phyloP scores from a whole-genome alignment of 1,140 invertebrate species.

The Rhopalosiphum padi region DNA sequence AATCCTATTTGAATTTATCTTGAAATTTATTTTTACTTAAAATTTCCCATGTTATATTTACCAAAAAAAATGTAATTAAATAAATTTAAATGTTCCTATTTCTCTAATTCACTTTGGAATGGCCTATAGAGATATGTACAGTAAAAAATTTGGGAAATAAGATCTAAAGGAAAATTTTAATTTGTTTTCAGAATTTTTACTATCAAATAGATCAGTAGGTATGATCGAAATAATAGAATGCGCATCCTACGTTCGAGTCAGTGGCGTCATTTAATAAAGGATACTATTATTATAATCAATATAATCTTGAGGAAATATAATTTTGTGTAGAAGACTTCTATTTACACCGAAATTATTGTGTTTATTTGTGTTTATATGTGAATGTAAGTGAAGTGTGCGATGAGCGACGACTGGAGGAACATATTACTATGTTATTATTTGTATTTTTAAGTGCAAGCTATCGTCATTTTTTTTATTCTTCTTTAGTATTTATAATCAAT shows the following conservation, averaged over 20 bases:
- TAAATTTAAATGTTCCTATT: background rate
- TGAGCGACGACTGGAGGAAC: background rate
- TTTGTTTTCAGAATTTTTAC: background rate
- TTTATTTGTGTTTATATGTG: background rate
- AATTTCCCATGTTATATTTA: background rate
- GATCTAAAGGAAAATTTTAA: background rate
- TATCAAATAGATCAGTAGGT: too few species aligned
- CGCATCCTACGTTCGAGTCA: too few species aligned
- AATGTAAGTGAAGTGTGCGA: background rate
- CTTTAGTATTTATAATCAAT: background rate
- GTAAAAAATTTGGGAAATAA: background rate
- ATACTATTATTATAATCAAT: background rate
- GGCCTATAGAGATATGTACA: background rate
- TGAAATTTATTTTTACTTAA: background rate
- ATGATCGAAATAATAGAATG: too few species aligned
- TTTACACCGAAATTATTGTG: background rate
- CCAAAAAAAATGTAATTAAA: background rate
- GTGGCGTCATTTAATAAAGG: too few species aligned
- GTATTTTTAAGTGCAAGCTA: background rate
- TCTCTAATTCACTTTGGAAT: background rate
- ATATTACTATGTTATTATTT: background rate
- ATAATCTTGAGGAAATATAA: background rate
- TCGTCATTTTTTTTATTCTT: background rate
- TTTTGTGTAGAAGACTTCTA: too few species aligned
- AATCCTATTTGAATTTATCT: background rate